phyloP scores from a whole-genome alignment of 2,113 vertebrate species.

The Pardalotus punctatus region DNA sequence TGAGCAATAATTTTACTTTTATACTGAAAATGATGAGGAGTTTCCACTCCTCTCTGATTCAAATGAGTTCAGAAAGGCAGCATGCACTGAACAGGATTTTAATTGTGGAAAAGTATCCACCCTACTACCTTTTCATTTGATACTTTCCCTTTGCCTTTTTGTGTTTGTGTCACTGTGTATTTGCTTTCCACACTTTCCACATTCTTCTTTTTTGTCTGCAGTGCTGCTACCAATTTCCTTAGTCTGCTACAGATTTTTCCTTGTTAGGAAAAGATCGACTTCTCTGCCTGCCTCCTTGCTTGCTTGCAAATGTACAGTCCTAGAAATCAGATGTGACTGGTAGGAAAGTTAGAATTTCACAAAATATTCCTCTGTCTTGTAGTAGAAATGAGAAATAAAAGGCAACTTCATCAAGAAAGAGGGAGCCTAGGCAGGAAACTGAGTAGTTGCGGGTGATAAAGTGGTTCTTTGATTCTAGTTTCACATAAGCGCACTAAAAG shows the following conservation, averaged over 20 bases:
- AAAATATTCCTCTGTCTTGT: not conserved
- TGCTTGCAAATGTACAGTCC: not conserved
- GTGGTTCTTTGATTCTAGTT: not conserved
- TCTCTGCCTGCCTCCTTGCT: not conserved
- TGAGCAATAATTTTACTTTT: not conserved
- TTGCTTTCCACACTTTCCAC: not conserved
- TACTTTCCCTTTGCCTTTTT: not conserved
- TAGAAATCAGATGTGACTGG: not conserved
- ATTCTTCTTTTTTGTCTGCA: not conserved
- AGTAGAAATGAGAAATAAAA: not conserved
- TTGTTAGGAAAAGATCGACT: not conserved
- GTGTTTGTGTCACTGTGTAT: not conserved
- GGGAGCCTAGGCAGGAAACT: not conserved
- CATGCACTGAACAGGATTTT: not conserved
- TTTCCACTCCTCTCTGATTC: not conserved
- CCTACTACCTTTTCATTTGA: not conserved
- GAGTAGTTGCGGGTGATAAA: not conserved
- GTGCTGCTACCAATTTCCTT: not conserved
- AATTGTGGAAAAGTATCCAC: not conserved
- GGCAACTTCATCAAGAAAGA: not conserved
- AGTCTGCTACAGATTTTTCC: not conserved
- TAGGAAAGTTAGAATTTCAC: not conserved
- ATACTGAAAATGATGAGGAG: not conserved
- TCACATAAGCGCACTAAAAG: not conserved
- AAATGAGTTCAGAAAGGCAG: not conserved